Percentiles rank a stretch among this genome's conserved stretches.
Conservation (phyloP, 2,888 invertebrate species). For the Diaphora mendica region DNA sequence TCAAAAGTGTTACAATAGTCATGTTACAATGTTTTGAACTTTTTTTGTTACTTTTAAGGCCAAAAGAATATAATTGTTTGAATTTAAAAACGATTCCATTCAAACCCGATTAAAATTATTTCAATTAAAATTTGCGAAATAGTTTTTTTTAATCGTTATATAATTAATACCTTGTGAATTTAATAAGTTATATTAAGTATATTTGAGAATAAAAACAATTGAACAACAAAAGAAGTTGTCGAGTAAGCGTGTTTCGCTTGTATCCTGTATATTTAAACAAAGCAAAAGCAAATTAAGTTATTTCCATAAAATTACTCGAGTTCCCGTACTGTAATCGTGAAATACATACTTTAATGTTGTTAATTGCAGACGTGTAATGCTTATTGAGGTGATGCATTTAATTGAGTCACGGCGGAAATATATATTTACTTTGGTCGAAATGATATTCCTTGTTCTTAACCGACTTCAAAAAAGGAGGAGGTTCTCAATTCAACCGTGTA, state of each 20-base stretch:
- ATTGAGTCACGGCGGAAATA: slow-evolving; percentile 40
- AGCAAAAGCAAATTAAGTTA: slow-evolving; percentile 37
- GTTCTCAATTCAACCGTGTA: too few relatives aligned
- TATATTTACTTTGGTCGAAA: slow-evolving; percentile 31
- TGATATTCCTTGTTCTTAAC: slow-evolving; percentile 26
- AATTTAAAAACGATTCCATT: too few relatives aligned
- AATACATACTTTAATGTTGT: slow-evolving; percentile 50
- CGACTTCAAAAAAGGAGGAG: too few relatives aligned
- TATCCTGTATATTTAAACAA: slow-evolving; percentile 24
- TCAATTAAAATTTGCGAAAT: background rate
- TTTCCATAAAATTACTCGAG: slow-evolving; percentile 49
- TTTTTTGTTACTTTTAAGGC: too few relatives aligned
- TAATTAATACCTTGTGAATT: too few relatives aligned
- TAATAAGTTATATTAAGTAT: too few relatives aligned
- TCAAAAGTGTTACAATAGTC: too few relatives aligned
- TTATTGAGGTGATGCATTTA: slow-evolving; percentile 27
- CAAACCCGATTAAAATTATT: too few relatives aligned
- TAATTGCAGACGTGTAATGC: slow-evolving; percentile 43
- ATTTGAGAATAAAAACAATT: too few relatives aligned
- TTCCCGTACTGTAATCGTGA: slow-evolving; percentile 39
- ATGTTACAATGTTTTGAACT: too few relatives aligned
- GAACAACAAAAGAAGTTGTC: slow-evolving; percentile 20
- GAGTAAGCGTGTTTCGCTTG: slow-evolving; percentile 25
- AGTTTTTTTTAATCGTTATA: too few relatives aligned
- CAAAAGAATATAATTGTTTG: too few relatives aligned